Base-by-base conservation (phyloP, 2,888 invertebrate genomes). In the Cosmopolites sordidus region DNA sequence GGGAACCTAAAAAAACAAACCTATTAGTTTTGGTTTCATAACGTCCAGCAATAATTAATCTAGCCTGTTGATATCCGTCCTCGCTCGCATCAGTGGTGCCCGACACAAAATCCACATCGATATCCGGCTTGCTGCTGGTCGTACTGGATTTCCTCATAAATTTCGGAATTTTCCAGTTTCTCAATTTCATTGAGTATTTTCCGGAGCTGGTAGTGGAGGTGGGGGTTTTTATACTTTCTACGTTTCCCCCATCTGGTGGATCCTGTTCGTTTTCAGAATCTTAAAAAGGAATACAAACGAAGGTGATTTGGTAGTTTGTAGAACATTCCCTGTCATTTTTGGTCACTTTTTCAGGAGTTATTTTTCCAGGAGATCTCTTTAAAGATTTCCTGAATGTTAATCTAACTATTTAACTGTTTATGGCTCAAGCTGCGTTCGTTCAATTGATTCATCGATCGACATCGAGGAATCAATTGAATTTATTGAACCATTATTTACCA, bases 121-220 rank as follows among this genome's bases (percentile, higher is more conserved):
- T 66, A 22, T 64, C 66, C 39, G 60, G 61, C 12, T 64, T 64
- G 29, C 59, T 62, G 27, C 58, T 58, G 17, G 60, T 59, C 16
- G 63, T 61, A 1, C 62, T 62, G 5, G 80, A 77, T 65, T 84
- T 84, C 46, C 83, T 77, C 42, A 86, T 72, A 66, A 86, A 85
- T 62, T 80, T 79, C 38, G 86, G 83, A 59, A 86, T 82, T 72
- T 83, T 84, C 84, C 84, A 85, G 60, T 80, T 81, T 68, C 80
- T 83, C 58, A 83, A 64, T 69, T 79, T 82, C 44, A 76, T 78
- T 16, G 72, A 66, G 53, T 70, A 69, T 54, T 71, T 67, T 55
- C 83, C 82, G 60, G 79, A 81, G 66, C 82, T 82, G 22, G 82
- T 80, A 9, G 81, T 82, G 43, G 85, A 84, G 4, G 82, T 83